Evolutionary conservation across 1,140 invertebrate species (phyloP).

Genomic region (Ceratoteleas bidentatus): DNA sequence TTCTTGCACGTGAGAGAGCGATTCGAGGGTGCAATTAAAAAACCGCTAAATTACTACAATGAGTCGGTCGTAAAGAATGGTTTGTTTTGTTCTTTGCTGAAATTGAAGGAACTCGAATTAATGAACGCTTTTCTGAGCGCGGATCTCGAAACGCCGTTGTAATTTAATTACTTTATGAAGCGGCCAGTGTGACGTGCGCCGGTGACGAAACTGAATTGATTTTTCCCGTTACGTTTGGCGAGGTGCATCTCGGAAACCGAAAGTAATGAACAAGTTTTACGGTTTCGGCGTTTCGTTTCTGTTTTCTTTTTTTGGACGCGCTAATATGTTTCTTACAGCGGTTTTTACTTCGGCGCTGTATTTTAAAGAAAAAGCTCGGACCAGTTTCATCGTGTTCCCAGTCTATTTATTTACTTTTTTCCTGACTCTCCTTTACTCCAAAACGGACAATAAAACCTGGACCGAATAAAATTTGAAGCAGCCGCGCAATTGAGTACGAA

Average conservation of each 20-base stretch:
- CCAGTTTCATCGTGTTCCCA: neutral
- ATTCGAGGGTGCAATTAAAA: no score
- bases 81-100: slow-evolving; percentile 5
- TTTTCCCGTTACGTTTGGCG: slow-evolving; percentile 4
- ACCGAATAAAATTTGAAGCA: slow-evolving; percentile 16
- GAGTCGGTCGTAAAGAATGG: slow-evolving; percentile 5
- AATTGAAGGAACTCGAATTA: slow-evolving; percentile 20
- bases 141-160: slow-evolving; percentile 11
- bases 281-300: no score
- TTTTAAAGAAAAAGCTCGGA: slow-evolving; percentile 5
- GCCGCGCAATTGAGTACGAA: slow-evolving; percentile 8
- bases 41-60: neutral
- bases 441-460: slow-evolving; percentile 1
- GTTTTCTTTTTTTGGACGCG: neutral
- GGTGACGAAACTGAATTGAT: slow-evolving; percentile 9
- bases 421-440: neutral
- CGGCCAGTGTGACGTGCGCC: slow-evolving; percentile 4
- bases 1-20: no score
- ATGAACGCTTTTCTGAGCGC: slow-evolving; percentile 16
- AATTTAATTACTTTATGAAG: slow-evolving; percentile 24
- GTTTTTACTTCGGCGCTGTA: neutral
- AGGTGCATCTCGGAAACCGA: slow-evolving; percentile 3
- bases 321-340: slow-evolving; percentile 11
- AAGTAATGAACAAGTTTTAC: slow-evolving; percentile 17
- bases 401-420: neutral